These are phyloP conservation scores for Sycophila sp. DNA, from an alignment of 1,140 invertebrate genomes.

Conservation along the genomic window DNA sequence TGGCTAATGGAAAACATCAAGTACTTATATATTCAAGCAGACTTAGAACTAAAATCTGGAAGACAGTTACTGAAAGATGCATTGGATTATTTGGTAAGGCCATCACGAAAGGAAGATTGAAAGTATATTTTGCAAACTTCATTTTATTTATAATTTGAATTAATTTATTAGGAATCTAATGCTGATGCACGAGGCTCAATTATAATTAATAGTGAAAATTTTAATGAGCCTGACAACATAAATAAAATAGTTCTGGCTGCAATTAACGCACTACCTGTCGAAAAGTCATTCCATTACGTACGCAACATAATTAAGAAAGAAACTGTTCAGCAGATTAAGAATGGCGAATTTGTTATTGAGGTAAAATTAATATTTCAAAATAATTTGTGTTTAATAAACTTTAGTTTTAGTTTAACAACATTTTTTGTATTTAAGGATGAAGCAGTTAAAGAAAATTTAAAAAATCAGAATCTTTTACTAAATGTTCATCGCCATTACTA, in stretches of 20 bases:
- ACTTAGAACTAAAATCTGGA: conserved; percentile 79
- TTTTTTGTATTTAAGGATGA: conserved; percentile 46
- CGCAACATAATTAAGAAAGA: conserved; percentile 54
- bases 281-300: conserved; percentile 51
- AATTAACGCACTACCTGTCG: conserved; percentile 48
- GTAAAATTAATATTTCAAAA: too few species aligned
- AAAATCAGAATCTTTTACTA: conserved; percentile 59
- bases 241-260: conserved; percentile 57
- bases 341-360: conserved; percentile 47
- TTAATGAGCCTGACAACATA: conserved; percentile 43
- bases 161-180: conserved; percentile 66
- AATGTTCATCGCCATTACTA: conserved; percentile 66
- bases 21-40: conserved; percentile 76
- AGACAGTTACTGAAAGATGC: conserved; percentile 80
- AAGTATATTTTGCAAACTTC: too few species aligned
- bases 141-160: conserved; percentile 40
- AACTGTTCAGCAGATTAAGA: conserved; percentile 43
- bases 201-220: conserved; percentile 53
- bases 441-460: conserved; percentile 49
- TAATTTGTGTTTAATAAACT: conserved; percentile 8
- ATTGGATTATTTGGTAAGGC: conserved; percentile 80
- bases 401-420: conserved; percentile 4
- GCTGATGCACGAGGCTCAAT: conserved; percentile 53
- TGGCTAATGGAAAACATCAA: conserved; percentile 76
- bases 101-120: not conserved